A percentile compares a stretch with the other conserved stretches of the same genome.
Evolutionary conservation across 35 echinoderm and acorn worm genomes (phyloP).

Genomic region (Antedon bifida): DNA sequence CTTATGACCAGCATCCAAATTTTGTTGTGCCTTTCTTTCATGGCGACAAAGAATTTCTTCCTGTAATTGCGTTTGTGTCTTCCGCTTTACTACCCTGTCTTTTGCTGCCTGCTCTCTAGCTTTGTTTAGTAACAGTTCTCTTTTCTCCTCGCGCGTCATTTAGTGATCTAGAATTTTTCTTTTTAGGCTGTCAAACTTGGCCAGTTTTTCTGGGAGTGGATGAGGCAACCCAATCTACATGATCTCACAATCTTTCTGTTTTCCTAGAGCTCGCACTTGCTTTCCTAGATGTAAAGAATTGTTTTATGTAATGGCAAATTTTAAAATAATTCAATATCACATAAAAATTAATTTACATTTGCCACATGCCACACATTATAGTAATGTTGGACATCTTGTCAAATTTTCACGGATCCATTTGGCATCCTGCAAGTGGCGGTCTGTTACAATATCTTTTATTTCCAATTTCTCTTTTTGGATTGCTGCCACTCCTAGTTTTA

Average conservation of each 20-base stretch:
- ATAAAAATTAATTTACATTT: background rate
- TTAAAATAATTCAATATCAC: background rate
- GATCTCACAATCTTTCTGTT: no score
- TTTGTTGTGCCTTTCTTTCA: slow-evolving; percentile 1
- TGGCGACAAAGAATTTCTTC: slow-evolving; percentile 7
- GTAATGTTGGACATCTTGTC: background rate
- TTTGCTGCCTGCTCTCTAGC: background rate
- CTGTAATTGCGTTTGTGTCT: background rate
- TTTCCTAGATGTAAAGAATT: background rate
- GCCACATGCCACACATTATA: slow-evolving; percentile 4
- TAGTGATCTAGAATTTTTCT: no score
- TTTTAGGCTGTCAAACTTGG: no score
- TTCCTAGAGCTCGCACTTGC: no score
- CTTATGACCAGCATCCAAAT: background rate
- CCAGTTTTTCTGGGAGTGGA: no score
- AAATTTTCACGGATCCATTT: background rate
- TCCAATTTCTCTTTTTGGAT: background rate
- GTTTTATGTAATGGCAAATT: background rate
- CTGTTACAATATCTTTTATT: background rate
- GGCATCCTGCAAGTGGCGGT: background rate
- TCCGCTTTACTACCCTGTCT: background rate
- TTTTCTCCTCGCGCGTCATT: no score
- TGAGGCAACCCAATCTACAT: no score
- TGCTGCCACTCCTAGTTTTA: background rate
- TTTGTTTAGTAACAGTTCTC: background rate